Evolutionary conservation across 1,140 invertebrate species (phyloP), one percentile per base, ranked within the genome.

Genomic region (Drosophila miranda): DNA sequence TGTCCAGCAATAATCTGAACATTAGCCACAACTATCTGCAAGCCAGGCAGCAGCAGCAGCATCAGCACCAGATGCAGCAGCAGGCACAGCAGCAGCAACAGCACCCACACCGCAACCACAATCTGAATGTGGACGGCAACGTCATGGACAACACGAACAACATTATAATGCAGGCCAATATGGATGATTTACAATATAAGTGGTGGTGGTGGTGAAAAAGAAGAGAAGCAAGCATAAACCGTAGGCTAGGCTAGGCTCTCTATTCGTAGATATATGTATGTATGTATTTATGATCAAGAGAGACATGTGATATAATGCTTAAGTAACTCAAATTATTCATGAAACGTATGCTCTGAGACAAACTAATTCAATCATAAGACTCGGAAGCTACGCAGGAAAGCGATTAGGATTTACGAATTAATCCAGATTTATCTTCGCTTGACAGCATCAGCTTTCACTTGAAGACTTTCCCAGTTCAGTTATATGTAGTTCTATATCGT

Each of bases 141-240:
- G 70, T 49, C 28, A 43, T 55, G 44, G 61, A 80, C 9, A 81
- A 80, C 66, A 53, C 87, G 34, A 89, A 89, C 71, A 89, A 89
- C 66, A 89, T 89, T 53, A 89, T 89, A 62, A 89, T 89, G 87
- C 87, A 89, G 73, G 89, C 84, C 41, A 90, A 90, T 75, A 90
- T 90, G 78, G 89, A 90, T 69, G 89, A 90, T 62, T 76, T 90
- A 80, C 89, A 90, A 70, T 90, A 90, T 90, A 90, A 90, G 68
- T 90, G 89, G 89, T 90, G 89, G 89, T 90, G 89, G 89, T 90
- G 89, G 89, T 90, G 89, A 90, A 90, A 83, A 51, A 57, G 23
- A 41, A 50, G 43, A 51, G 28, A 51, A 49, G 14, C 48, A 62
- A 74, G 56, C 34, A 73, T 62, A 61, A 55, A 56, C 51, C 52